These are phyloP conservation scores for Metalampra italica DNA, from an alignment of 2,888 invertebrate genomes.

Conservation along the genomic window DNA sequence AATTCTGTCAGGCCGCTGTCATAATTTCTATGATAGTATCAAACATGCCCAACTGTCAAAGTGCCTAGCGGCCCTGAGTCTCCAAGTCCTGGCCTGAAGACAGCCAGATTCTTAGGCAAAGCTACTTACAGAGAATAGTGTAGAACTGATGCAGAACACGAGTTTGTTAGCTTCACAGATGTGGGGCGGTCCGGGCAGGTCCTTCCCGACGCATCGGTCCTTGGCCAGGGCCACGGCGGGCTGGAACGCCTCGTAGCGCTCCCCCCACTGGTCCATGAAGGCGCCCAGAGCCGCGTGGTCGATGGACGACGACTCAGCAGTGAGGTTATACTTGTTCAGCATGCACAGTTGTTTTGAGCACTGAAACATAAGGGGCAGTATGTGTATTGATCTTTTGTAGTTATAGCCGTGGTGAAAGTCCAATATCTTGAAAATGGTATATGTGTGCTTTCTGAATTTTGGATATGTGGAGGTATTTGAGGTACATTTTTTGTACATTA, in stretches of 20 bases:
- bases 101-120: too few species aligned
- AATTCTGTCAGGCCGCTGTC: too few species aligned
- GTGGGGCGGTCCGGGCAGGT: slow-evolving; percentile 36
- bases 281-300: slow-evolving; percentile 32
- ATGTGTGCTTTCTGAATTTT: too few species aligned
- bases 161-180: slow-evolving; percentile 47
- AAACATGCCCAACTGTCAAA: too few species aligned
- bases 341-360: slow-evolving; percentile 49
- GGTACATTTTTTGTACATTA: too few species aligned
- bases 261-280: slow-evolving; percentile 38
- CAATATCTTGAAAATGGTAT: too few species aligned
- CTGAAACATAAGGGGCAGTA: slow-evolving; percentile 26
- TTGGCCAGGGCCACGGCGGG: slow-evolving; percentile 33
- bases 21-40: too few species aligned
- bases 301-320: slow-evolving; percentile 23
- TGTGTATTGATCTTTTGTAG: too few species aligned
- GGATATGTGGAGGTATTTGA: too few species aligned
- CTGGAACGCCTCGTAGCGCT: slow-evolving; percentile 34
- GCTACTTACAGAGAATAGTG: slow-evolving; percentile 38
- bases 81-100: too few species aligned
- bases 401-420: too few species aligned
- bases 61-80: too few species aligned
- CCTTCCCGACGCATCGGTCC: slow-evolving; percentile 32
- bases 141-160: slow-evolving; percentile 39
- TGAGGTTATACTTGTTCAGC: slow-evolving; percentile 37